Evolutionary conservation across 23 tunicate species (phyloP).

Genomic region (Halocynthia aurantium): DNA sequence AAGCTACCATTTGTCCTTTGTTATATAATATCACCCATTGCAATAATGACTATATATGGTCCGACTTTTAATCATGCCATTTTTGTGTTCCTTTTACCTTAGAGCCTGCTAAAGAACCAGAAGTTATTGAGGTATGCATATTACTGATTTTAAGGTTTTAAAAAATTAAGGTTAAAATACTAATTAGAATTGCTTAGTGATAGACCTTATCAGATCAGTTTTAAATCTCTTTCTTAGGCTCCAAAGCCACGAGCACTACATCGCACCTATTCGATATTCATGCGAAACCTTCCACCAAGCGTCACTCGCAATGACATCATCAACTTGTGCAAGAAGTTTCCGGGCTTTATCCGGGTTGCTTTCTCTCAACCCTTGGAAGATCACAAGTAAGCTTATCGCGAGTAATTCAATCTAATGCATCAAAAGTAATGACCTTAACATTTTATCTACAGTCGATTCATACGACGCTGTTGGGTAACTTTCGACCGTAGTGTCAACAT

Average conservation of each 20-base stretch:
- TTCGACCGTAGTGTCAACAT: constrained; percentile 93
- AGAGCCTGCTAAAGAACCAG: too few species aligned
- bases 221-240: background rate
- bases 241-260: constrained; percentile 77
- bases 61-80: too few species aligned
- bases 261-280: constrained; percentile 91
- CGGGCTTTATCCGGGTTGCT: constrained; percentile 95
- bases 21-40: too few species aligned
- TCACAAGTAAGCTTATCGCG: constrained; percentile 35
- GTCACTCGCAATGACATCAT: constrained; percentile 81
- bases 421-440: background rate
- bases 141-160: too few species aligned
- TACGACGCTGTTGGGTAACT: constrained; percentile 98
- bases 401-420: too few species aligned
- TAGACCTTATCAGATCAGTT: too few species aligned
- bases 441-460: constrained; percentile 63
- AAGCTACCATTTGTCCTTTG: too few species aligned
- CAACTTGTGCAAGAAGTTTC: constrained; percentile 90
- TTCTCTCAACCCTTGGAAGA: constrained; percentile 96
- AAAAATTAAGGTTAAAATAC: too few species aligned
- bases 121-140: too few species aligned
- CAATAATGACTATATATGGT: too few species aligned
- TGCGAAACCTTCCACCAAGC: constrained; percentile 94
- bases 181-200: too few species aligned
- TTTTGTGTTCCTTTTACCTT: too few species aligned